These are phyloP conservation scores for Encarsia formosa DNA, from an alignment of 2,888 invertebrate genomes.

Conservation along the genomic window DNA sequence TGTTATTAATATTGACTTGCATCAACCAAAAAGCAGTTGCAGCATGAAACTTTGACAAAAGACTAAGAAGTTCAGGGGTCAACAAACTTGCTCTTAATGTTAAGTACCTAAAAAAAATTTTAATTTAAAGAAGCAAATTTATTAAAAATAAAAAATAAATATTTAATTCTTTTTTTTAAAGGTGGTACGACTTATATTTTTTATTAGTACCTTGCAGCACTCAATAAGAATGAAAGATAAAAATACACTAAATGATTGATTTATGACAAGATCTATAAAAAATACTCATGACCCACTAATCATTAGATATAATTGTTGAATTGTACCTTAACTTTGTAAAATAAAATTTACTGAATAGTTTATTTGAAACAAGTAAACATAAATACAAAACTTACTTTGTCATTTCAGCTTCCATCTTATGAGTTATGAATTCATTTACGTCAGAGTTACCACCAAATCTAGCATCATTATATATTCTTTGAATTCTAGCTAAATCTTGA, in stretches of 20 bases:
- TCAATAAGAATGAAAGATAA: too few species aligned
- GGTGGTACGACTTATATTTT: too few species aligned
- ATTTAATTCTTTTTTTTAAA: not conserved
- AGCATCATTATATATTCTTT: conserved; percentile 70
- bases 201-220: too few species aligned
- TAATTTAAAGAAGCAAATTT: not conserved
- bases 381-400: conserved; percentile 55
- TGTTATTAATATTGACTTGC: conserved; percentile 66
- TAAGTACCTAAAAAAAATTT: conserved; percentile 61
- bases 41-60: conserved; percentile 72
- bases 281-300: too few species aligned
- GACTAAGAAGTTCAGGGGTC: conserved; percentile 68
- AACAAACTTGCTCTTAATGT: conserved; percentile 72
- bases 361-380: not conserved
- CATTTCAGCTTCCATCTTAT: conserved; percentile 62
- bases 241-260: too few species aligned
- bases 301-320: too few species aligned
- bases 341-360: not conserved
- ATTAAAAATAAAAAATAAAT: not conserved
- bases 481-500: conserved; percentile 66
- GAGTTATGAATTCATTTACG: conserved; percentile 60
- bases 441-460: conserved; percentile 56
- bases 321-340: too few species aligned
- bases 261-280: too few species aligned
- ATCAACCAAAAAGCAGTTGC: conserved; percentile 81